Evolutionary conservation across 1,140 invertebrate species (phyloP).

Genomic region (Drosophila pseudoananassae): DNA sequence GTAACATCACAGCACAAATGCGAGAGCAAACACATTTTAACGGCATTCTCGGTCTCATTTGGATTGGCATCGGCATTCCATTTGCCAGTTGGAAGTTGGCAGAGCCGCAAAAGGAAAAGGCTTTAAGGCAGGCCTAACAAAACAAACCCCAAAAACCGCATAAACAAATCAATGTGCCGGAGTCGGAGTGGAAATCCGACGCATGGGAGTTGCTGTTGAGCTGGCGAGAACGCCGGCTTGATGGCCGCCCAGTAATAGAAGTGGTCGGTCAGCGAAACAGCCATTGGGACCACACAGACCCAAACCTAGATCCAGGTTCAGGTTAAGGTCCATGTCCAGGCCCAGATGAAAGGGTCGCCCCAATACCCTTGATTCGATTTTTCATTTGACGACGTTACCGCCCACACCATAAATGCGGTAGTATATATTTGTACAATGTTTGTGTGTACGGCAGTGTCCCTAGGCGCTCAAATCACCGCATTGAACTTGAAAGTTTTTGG

Average conservation of each 20-base stretch:
- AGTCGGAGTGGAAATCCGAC: slow-evolving; percentile 38
- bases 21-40: slow-evolving; percentile 80
- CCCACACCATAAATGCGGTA: slow-evolving; percentile 68
- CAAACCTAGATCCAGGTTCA: slow-evolving; percentile 8
- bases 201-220: slow-evolving; percentile 50
- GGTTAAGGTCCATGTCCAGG: slow-evolving; percentile 10
- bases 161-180: slow-evolving; percentile 72
- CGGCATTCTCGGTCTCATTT: slow-evolving; percentile 53
- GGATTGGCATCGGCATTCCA: slow-evolving; percentile 44
- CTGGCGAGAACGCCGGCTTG: slow-evolving; percentile 41
- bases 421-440: slow-evolving; percentile 7
- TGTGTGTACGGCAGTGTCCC: slow-evolving; percentile 36
- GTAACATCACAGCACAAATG: slow-evolving; percentile 53
- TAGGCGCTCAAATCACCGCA: slow-evolving; percentile 70
- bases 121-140: slow-evolving; percentile 69
- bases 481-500: slow-evolving; percentile 67
- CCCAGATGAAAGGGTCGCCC: slow-evolving; percentile 53
- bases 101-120: slow-evolving; percentile 38
- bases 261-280: slow-evolving; percentile 44
- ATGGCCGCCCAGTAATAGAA: slow-evolving; percentile 76
- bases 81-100: slow-evolving; percentile 28
- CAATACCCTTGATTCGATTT: slow-evolving; percentile 60
- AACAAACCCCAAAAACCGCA: slow-evolving; percentile 69
- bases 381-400: slow-evolving; percentile 75
- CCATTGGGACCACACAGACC: slow-evolving; percentile 48